Conservation (phyloP, 1,140 invertebrate genomes). For the Plodia interpunctella region DNA sequence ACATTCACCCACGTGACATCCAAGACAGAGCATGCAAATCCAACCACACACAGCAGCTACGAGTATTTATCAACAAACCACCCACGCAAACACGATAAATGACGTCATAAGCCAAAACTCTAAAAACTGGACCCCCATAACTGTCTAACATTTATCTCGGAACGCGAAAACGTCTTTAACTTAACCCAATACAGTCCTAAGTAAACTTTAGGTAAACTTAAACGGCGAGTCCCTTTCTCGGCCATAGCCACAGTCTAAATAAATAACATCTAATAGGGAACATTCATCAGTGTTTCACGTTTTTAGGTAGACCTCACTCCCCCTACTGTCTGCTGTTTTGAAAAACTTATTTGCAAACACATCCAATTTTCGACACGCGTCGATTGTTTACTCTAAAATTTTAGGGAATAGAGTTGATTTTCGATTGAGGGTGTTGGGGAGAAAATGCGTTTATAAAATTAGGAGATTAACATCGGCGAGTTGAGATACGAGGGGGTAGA, state of each 20-base stretch:
- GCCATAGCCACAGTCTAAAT: conserved; percentile 76
- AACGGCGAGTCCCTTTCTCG: conserved; percentile 63
- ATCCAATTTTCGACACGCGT: conserved; percentile 15
- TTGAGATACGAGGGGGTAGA: conserved; percentile 56
- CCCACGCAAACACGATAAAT: conserved; percentile 43
- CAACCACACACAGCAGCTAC: background rate
- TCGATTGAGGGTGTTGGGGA: conserved; percentile 25
- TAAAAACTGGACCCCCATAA: conserved; percentile 70
- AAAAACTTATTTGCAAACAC: conserved; percentile 40
- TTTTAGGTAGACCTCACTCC: conserved; percentile 63
- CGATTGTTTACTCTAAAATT: conserved; percentile 29
- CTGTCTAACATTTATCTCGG: conserved; percentile 61
- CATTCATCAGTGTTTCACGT: conserved; percentile 77
- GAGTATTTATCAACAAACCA: conserved; percentile 19
- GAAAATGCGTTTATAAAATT: conserved; percentile 64
- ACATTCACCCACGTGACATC: background rate
- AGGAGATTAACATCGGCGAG: conserved; percentile 67
- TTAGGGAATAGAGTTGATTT: conserved; percentile 26
- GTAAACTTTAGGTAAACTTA: conserved; percentile 73
- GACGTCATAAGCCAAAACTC: conserved; percentile 55
- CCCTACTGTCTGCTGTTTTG: conserved; percentile 57
- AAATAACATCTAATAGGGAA: conserved; percentile 78
- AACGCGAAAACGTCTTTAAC: conserved; percentile 55
- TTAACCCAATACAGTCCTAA: conserved; percentile 74
- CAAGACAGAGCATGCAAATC: background rate